These are phyloP conservation scores for Zaprionus ghesquierei DNA, from an alignment of 1,140 invertebrate genomes.

Conservation along the genomic window DNA sequence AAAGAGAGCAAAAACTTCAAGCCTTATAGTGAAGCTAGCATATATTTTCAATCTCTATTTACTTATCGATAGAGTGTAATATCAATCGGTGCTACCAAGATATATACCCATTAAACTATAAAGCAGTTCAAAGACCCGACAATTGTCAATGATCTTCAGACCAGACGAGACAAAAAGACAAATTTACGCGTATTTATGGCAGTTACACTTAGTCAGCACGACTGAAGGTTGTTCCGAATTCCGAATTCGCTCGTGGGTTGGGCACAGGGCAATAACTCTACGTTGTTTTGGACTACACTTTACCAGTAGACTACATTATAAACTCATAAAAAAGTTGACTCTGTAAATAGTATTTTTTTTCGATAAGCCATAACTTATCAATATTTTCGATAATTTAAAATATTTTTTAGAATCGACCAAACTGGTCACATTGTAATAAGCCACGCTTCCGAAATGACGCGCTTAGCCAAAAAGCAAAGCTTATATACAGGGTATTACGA, in stretches of 20 bases:
- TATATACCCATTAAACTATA: neutral
- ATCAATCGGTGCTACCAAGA: neutral
- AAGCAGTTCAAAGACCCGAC: conserved; percentile 21
- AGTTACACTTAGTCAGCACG: conserved; percentile 18
- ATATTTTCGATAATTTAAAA: too few species aligned
- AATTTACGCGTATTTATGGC: conserved; percentile 8
- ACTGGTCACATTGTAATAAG: too few species aligned
- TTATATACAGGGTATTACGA: too few species aligned
- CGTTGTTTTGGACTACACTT: neutral
- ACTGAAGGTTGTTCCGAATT: conserved; percentile 10
- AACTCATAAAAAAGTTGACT: too few species aligned
- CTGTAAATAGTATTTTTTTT: too few species aligned
- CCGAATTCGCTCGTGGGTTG: neutral
- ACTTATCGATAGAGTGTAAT: neutral
- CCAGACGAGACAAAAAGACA: conserved; percentile 11
- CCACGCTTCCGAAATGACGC: too few species aligned
- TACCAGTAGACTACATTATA: too few species aligned
- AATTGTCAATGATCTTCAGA: conserved; percentile 31
- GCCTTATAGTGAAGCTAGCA: neutral
- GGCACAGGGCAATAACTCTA: neutral
- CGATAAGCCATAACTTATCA: too few species aligned
- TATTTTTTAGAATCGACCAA: too few species aligned
- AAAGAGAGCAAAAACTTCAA: conserved; percentile 7
- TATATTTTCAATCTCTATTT: neutral
- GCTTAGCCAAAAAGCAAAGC: too few species aligned